Base-by-base conservation (phyloP, 2,888 invertebrate genomes). In the Acrobasis consociella region DNA sequence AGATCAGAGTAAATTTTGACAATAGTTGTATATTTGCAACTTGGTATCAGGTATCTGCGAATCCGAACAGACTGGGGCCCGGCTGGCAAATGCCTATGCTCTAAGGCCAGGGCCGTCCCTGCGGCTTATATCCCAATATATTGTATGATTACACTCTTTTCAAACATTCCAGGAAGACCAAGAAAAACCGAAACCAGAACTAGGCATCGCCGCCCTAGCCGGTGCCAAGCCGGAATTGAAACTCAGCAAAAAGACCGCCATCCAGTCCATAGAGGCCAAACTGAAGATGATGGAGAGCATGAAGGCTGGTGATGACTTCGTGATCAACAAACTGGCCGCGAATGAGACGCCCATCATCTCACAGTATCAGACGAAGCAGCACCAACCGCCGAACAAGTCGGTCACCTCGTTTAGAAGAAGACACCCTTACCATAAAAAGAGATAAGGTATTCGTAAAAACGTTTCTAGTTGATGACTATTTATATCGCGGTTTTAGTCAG, bases 221-320 rank as follows among this genome's bases (percentile, higher is more conserved):
- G 96, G 96, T 60, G 93, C 93, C 0, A 93, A 93, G 53, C 93
- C 90, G 2, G 92, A 95, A 76, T 75, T 91, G 1, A 96, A 95
- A 85, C 86, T 95, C 2, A 97, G 97, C 80, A 95, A 95, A 74
- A 94, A 95, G 77, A 95, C 95, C 9, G 96, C 97, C 62, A 97
- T 98, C 70, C 96, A 96, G 78, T 97, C 97, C 0, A 97, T 98
- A 65, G 97, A 97, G 82, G 96, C 97, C 0, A 97, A 98, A 84
- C 87, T 98, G 0, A 97, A 96, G 77, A 89, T 96, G 82, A 95
- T 97, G 94, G 96, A 96, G 72, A 94, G 93, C 67, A 93, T 94
- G 80, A 93, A 94, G 71, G 93, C 94, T 0, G 94, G 94, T 55
- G 95, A 96, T 69, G 96, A 96, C 77, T 94, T 97, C 72, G 95